Evolutionary conservation across 2,888 invertebrate species (phyloP).

Genomic region (Malthinus flaveolus): DNA sequence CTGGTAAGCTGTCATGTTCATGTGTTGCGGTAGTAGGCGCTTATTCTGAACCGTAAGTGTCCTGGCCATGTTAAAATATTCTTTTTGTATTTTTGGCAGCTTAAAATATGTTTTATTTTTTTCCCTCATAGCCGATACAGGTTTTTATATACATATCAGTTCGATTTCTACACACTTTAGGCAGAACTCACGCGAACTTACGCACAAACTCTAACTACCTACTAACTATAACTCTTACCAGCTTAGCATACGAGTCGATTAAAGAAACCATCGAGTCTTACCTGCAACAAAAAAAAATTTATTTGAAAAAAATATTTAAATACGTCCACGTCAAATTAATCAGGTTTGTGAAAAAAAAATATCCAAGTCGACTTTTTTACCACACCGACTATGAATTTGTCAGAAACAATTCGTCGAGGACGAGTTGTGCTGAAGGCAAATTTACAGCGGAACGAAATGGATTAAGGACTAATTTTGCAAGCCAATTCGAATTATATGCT

Average conservation of each 20-base stretch:
- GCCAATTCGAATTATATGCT: constrained; percentile 22
- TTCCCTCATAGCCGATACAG: constrained; percentile 15
- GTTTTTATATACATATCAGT: constrained; percentile 22
- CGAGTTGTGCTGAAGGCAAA: constrained; percentile 26
- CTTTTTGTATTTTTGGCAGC: constrained; percentile 32
- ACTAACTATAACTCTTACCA: not conserved
- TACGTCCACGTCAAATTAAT: constrained; percentile 18
- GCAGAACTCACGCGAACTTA: too few species aligned
- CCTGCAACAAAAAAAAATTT: constrained; percentile 21
- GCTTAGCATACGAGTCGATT: not conserved
- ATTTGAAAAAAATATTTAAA: constrained; percentile 2
- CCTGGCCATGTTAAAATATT: constrained; percentile 33
- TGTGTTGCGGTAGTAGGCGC: constrained; percentile 36
- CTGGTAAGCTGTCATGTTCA: constrained; percentile 41
- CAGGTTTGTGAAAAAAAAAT: constrained; percentile 3
- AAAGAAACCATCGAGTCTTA: constrained; percentile 9
- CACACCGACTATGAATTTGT: constrained; percentile 21
- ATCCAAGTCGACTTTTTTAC: constrained; percentile 4
- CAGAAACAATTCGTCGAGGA: constrained; percentile 29
- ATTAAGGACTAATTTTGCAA: constrained; percentile 29
- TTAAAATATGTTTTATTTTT: constrained; percentile 24
- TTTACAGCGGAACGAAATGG: constrained; percentile 25
- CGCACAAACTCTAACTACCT: not conserved
- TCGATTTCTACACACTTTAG: constrained; percentile 13
- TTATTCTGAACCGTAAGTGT: constrained; percentile 34